Evolutionary conservation across 2,888 invertebrate species (phyloP).

Genomic region (Phymatocera aterrima): DNA sequence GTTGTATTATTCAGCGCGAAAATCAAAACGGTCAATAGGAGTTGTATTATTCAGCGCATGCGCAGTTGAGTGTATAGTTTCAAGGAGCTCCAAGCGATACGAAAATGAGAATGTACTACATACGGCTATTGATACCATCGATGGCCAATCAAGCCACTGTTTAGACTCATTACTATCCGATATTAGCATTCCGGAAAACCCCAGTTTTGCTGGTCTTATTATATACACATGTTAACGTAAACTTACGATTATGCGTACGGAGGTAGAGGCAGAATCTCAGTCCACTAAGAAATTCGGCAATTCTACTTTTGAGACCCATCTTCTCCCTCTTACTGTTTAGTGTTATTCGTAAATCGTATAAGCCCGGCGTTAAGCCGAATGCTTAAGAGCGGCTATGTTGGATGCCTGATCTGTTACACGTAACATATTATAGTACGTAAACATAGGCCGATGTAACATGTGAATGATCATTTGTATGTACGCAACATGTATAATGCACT

Average conservation of each 20-base stretch:
- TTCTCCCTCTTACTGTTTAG: not conserved
- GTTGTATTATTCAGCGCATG: too few species aligned
- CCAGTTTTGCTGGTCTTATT: not conserved
- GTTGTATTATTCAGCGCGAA: too few species aligned
- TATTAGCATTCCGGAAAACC: not conserved
- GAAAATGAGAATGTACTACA: not conserved
- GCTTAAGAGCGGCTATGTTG: not conserved
- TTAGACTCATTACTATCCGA: not conserved
- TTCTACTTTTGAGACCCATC: constrained; percentile 57
- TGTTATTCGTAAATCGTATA: too few species aligned
- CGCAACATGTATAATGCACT: not conserved
- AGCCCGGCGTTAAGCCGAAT: not conserved
- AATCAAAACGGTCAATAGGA: too few species aligned
- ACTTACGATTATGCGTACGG: constrained; percentile 70
- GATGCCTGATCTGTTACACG: not conserved
- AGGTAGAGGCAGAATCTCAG: constrained; percentile 67
- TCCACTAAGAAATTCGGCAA: constrained; percentile 68
- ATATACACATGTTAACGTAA: too few species aligned
- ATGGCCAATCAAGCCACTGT: constrained; percentile 6
- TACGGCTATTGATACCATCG: too few species aligned
- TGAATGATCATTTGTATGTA: not conserved
- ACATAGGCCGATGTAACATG: not conserved
- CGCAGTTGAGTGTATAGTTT: too few species aligned
- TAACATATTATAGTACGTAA: not conserved
- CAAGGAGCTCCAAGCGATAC: too few species aligned